A percentile compares a stretch with the other conserved stretches of the same genome.
Evolutionary conservation across 2,113 vertebrate genomes (phyloP).

Genomic region (Mus musculus): GRCm39 chrX:38871001-38871500

Average conservation of each 20-base stretch:
- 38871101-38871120: constrained; percentile 49
- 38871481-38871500: constrained; percentile 56
- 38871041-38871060: background rate
- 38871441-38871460: constrained; percentile 76
- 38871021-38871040: background rate
- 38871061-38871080: background rate
- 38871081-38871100: background rate
- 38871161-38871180: constrained; percentile 42
- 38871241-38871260: constrained; percentile 48
- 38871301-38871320: constrained; percentile 60
- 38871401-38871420: constrained; percentile 53
- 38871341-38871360: constrained; percentile 58
- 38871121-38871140: constrained; percentile 62
- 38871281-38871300: constrained; percentile 72
- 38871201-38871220: constrained; percentile 60
- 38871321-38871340: constrained; percentile 72
- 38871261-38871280: constrained; percentile 30
- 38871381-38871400: constrained; percentile 70
- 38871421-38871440: constrained; percentile 70
- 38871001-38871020: background rate
- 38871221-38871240: constrained; percentile 41
- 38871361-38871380: constrained; percentile 59
- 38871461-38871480: constrained; percentile 47
- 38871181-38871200: constrained; percentile 27
- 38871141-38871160: constrained; percentile 40